phyloP scores from a whole-genome alignment of 2,888 invertebrate species.

The Melanostoma scalare region DNA sequence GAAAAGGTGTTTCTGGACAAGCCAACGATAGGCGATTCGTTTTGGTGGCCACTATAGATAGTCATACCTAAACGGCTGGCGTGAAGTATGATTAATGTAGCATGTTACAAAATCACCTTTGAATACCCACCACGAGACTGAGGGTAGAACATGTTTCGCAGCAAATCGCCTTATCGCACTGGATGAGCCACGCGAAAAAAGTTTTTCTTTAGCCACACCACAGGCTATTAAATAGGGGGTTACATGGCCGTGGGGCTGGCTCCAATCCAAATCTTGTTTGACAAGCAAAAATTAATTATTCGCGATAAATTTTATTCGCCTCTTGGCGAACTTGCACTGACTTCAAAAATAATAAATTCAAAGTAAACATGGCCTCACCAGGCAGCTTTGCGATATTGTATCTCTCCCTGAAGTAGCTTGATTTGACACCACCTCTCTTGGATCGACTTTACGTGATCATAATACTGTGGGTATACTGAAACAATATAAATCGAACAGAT shows the following conservation, averaged over 20 bases:
- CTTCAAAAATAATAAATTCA: constrained; percentile 10
- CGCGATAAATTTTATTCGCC: constrained; percentile 61
- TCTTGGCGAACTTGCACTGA: constrained; percentile 52
- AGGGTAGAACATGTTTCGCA: constrained; percentile 56
- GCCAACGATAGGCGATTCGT: constrained; percentile 30
- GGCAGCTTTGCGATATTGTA: constrained; percentile 32
- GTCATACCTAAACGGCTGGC: constrained; percentile 25
- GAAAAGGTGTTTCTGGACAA: constrained; percentile 46
- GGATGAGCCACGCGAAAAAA: constrained; percentile 58
- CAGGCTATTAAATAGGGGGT: constrained; percentile 25
- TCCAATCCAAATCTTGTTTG: constrained; percentile 70
- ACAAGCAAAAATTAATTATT: constrained; percentile 71
- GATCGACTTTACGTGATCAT: constrained; percentile 10
- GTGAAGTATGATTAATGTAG: constrained; percentile 64
- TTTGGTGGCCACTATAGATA: constrained; percentile 8
- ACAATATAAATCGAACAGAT: constrained; percentile 47
- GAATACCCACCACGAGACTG: constrained; percentile 5
- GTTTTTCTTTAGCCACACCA: constrained; percentile 41
- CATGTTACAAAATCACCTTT: constrained; percentile 49
- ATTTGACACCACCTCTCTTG: constrained; percentile 27
- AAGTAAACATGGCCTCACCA: constrained; percentile 21
- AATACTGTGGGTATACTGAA: not conserved
- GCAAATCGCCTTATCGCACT: constrained; percentile 62
- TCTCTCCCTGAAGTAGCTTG: constrained; percentile 33
- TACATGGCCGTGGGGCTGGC: constrained; percentile 49